A percentile compares a stretch with the other conserved stretches of the same genome.
phyloP scores from a whole-genome alignment of 2,888 invertebrate genomes.

The Agrochola lychnidis region DNA sequence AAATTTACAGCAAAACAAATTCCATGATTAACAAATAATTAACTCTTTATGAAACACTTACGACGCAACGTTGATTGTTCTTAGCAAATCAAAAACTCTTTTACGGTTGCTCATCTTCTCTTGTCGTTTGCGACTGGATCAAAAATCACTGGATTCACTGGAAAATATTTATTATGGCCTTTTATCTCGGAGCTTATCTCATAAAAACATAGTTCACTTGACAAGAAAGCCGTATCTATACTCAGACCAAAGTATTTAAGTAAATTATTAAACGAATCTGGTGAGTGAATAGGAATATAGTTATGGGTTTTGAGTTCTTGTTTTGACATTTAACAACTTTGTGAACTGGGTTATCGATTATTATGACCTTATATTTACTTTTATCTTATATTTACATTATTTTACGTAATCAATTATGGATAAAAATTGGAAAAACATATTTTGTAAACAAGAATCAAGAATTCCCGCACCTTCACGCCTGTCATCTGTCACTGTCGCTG shows the following conservation, averaged over 20 bases:
- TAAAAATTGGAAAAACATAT: background rate
- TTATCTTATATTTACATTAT: background rate
- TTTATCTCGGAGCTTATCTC: conserved; percentile 49
- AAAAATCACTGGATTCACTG: conserved; percentile 14
- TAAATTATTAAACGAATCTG: no score
- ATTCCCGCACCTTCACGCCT: conserved; percentile 14
- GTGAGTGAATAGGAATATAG: background rate
- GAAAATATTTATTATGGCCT: conserved; percentile 21
- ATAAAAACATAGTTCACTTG: conserved; percentile 22
- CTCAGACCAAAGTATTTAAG: no score
- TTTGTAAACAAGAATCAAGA: conserved; percentile 25
- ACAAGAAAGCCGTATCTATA: conserved; percentile 11
- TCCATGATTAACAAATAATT: background rate
- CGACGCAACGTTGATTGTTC: conserved; percentile 92
- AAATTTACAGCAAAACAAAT: conserved; percentile 19
- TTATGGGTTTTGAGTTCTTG: background rate
- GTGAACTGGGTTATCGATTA: background rate
- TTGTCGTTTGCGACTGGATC: conserved; percentile 6
- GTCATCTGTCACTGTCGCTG: conserved; percentile 22
- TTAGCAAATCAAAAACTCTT: conserved; percentile 92
- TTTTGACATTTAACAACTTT: conserved; percentile 1
- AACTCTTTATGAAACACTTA: conserved; percentile 85
- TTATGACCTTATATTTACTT: background rate
- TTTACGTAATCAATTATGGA: background rate
- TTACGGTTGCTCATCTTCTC: conserved; percentile 83